These are phyloP conservation scores for Chaenocephalus aceratus DNA, from an alignment of 2,113 vertebrate species.

Conservation along the genomic window DNA sequence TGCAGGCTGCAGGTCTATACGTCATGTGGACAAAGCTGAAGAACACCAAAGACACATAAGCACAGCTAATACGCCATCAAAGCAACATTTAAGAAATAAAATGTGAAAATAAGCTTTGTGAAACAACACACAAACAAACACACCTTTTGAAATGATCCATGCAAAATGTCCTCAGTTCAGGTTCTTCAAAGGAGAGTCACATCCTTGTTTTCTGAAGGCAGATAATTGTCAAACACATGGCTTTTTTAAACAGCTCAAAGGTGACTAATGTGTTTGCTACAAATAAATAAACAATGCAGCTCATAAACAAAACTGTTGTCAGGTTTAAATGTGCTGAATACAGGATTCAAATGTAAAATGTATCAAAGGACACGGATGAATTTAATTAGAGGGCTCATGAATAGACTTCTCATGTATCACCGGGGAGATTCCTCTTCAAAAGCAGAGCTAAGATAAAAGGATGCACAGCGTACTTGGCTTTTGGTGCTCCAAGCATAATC, in stretches of 20 bases:
- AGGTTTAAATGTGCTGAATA: background rate
- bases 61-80: background rate
- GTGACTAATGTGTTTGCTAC: background rate
- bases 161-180: background rate
- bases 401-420: background rate
- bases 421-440: background rate
- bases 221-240: too few species aligned
- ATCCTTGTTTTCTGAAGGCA: background rate
- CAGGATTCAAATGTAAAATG: background rate
- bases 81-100: background rate
- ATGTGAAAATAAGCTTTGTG: background rate
- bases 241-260: background rate
- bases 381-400: background rate
- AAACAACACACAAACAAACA: background rate
- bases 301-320: background rate
- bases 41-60: background rate
- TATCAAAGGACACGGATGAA: background rate
- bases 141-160: background rate
- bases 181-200: background rate
- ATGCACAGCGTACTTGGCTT: background rate
- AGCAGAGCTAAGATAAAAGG: background rate
- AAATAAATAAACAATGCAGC: background rate
- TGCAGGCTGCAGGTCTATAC: background rate
- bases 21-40: background rate
- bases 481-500: background rate